Evolutionary conservation across 2,113 vertebrate species (phyloP), one percentile per base, ranked within the genome.

Genomic region (Strix uralensis): DNA sequence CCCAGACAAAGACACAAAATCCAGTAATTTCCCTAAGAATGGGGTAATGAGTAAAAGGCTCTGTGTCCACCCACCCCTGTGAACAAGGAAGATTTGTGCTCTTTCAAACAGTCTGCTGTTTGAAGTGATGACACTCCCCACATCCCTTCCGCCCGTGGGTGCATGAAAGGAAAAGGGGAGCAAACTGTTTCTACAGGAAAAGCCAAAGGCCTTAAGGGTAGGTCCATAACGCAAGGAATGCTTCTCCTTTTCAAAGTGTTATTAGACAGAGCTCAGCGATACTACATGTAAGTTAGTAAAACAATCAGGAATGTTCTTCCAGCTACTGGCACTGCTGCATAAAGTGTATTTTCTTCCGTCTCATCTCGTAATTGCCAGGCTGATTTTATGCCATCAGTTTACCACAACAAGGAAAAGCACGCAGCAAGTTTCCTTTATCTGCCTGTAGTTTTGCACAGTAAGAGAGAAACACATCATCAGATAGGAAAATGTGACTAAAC

Each of bases 401-500:
- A 84, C 58, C 73, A 96, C 74, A 97, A 95, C 61, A 92, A 88
- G 62, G 81, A 80, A 92, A 96, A 95, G 73, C 27, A 96, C 2
- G 22, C 73, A 92, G 62, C 61, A 91, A 89, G 73, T 92, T 92
- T 94, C 81, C 73, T 90, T 86, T 84, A 91, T 94, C 70, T 92
- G 61, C 49, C 42, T 42, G 47, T 88, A 88, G 86, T 94, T 95
- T 92, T 23, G 1, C 81, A 95, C 61, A 87, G 88, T 75, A 81
- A 94, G 71, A 92, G 63, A 95, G 86, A 94, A 95, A 79, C 73
- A 78, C 78, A 92, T 81, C 87, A 91, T 61, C 87, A 91, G 89
- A 95, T 75, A 95, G 92, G 92, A 97, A 94, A 96, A 94, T 95
- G 89, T 97, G 96, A 97, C 94, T 95, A 94, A 92, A 96, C 92